Evolutionary conservation across 2,113 vertebrate species (phyloP).

Genomic region (Addax nasomaculatus): DNA sequence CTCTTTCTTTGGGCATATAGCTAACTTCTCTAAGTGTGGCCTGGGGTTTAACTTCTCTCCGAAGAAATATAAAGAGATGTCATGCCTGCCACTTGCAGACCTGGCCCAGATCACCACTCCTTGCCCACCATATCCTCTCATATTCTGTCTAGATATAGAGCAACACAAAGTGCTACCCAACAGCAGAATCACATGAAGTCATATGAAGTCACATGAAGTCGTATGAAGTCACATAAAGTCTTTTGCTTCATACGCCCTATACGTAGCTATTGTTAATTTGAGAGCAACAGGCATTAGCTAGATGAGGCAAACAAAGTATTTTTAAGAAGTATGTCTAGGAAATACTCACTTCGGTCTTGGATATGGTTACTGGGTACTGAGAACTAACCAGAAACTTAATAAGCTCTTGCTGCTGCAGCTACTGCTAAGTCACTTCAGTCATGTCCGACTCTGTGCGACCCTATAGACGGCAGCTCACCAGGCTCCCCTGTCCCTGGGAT

Average conservation of each 20-base stretch:
- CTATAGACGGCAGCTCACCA: too few species aligned
- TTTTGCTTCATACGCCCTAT: not conserved
- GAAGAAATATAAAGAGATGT: not conserved
- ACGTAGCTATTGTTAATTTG: not conserved
- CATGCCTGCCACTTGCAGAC: not conserved
- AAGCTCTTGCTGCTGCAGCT: not conserved
- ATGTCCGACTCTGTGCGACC: fast-evolving
- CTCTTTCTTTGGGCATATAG: not conserved
- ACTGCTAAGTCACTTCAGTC: too few species aligned
- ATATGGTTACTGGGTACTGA: not conserved
- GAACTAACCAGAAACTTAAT: not conserved
- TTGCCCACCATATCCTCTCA: not conserved
- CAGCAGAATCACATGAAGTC: not conserved
- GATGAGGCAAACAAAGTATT: not conserved
- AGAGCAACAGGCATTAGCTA: not conserved
- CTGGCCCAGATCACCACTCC: not conserved
- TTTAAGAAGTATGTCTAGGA: not conserved
- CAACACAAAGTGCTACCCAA: not conserved
- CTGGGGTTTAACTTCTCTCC: not conserved
- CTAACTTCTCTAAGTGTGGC: not conserved
- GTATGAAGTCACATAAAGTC: not conserved
- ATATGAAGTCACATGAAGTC: not conserved
- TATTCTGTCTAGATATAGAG: not conserved
- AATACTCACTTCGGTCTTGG: not conserved
- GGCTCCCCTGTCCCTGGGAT: too few species aligned